phyloP scores from a whole-genome alignment of 2,797 vertebrate genomes.

The Poliocrania exsul region DNA sequence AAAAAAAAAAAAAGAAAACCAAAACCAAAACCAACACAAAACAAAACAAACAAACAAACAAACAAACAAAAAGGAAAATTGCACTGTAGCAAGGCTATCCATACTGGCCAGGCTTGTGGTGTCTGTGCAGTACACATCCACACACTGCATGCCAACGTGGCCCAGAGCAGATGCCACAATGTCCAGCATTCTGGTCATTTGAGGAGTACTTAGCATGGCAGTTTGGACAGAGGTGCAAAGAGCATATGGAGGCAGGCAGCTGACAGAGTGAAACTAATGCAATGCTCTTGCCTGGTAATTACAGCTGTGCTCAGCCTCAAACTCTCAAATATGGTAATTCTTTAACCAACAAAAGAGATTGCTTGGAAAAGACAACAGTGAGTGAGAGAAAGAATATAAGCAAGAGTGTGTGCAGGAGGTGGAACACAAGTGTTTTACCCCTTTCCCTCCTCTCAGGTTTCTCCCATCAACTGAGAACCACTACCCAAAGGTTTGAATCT shows the following conservation, averaged over 20 bases:
- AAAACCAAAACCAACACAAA: background rate
- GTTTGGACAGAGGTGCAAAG: background rate
- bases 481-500: background rate
- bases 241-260: background rate
- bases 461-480: background rate
- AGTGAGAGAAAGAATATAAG: fast-evolving
- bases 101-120: background rate
- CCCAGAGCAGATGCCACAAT: background rate
- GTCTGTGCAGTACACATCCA: background rate
- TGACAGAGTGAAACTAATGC: background rate
- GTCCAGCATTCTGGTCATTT: background rate
- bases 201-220: background rate
- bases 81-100: background rate
- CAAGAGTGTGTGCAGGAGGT: fast-evolving
- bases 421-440: fast-evolving
- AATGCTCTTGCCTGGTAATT: background rate
- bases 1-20: background rate
- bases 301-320: background rate
- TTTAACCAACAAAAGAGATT: background rate
- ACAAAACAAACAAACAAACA: background rate
- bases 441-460: background rate
- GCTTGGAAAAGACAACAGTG: background rate
- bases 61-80: background rate
- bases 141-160: background rate
- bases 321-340: background rate